A percentile compares a stretch with the other conserved stretches of the same genome.
Conservation (phyloP, 2,888 invertebrate genomes). For the Lasioglossum leucozonium region DNA sequence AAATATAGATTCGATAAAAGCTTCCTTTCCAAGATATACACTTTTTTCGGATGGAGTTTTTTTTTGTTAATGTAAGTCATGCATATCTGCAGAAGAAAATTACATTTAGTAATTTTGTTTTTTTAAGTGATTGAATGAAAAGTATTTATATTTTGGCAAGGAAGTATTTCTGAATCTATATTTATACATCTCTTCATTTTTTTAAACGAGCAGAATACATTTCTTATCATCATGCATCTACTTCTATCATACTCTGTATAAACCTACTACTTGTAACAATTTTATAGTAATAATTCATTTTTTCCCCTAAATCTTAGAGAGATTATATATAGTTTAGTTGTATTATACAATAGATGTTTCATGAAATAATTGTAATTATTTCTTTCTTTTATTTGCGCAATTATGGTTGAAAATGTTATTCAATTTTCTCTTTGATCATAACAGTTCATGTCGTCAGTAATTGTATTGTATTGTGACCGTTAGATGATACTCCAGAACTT, state of each 20-base stretch:
- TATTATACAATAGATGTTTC: not conserved
- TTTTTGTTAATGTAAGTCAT: not conserved
- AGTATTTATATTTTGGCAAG: not conserved
- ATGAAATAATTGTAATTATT: not conserved
- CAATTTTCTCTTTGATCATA: not conserved
- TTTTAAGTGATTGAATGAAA: not conserved
- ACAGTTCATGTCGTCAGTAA: slow-evolving; percentile 17
- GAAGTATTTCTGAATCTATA: not conserved
- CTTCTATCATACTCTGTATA: not conserved
- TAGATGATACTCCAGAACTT: slow-evolving; percentile 1
- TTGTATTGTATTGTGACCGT: slow-evolving; percentile 9
- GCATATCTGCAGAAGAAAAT: too few species aligned
- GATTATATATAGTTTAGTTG: not conserved
- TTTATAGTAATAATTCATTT: not conserved
- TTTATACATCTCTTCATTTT: not conserved
- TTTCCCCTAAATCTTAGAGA: not conserved
- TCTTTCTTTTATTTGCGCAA: not conserved
- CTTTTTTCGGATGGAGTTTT: not conserved
- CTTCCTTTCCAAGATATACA: not conserved
- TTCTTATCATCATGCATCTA: not conserved
- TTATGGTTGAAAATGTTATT: not conserved
- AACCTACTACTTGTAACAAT: not conserved
- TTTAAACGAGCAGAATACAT: not conserved
- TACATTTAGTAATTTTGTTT: not conserved
- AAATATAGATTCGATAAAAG: not conserved